Evolutionary conservation across 2,888 invertebrate species (phyloP), one percentile per base, ranked within the genome.

Genomic region (Conomelus anceps): DNA sequence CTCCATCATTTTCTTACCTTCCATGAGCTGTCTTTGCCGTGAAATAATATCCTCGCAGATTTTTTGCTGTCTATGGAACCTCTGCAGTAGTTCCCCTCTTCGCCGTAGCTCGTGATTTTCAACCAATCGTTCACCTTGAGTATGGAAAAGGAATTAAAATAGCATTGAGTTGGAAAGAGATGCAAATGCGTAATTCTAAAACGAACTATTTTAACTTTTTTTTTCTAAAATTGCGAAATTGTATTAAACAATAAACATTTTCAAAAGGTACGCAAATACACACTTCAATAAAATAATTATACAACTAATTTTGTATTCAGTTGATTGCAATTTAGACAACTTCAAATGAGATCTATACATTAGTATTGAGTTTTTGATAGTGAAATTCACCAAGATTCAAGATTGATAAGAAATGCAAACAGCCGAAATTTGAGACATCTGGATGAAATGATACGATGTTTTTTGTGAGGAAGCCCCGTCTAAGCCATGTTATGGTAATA

Each of bases 41-140:
- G 97, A 97, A 89, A 98, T 98, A 91, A 98, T 98, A 93, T 98
- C 98, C 93, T 98, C 98, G 91, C 97, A 97, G 29, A 98, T 95
- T 86, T 97, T 95, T 23, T 98, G 94, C 93, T 98, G 98, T 24
- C 98, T 95, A 92, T 97, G 97, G 89, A 97, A 96, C 23, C 98
- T 94, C 91, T 98, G 94, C 91, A 98, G 95, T 92, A 98, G 96
- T 90, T 98, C 94, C 92, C 98, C 98, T 87, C 98, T 94, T 90
- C 98, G 94, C 85, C 97, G 95, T 89, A 98, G 94, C 92, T 98
- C 98, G 92, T 98, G 98, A 92, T 98, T 97, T 23, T 97, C 95
- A 87, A 98, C 96, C 89, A 98, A 94, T 41, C 97, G 94, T 92
- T 97, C 97, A 1, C 98, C 86, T 86, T 17, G 1, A 3, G 22